Evolutionary conservation across 2,888 invertebrate genomes (phyloP), one percentile per base, ranked within the genome.

Genomic region (Himalopsyche tibetana): DNA sequence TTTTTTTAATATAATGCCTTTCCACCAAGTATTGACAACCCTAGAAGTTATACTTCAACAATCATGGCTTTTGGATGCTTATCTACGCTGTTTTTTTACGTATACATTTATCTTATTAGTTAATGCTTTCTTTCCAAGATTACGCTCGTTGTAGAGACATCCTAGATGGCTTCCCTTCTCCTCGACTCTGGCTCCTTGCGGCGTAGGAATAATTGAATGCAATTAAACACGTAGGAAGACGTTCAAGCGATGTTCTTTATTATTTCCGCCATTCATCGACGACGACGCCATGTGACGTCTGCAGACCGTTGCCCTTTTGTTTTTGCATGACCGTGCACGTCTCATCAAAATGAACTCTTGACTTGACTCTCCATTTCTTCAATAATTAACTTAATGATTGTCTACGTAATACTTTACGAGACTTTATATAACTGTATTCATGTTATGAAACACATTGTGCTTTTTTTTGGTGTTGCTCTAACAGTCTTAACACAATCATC

Each of bases 291-390:
- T 19, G 74, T 74, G 74, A 38, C 38, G 74, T 74, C 74, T 74
- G 74, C 74, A 79, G 85, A 82, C 28, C 85, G 82, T 82, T 85
- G 85, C 82, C 85, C 85, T 74, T 82, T 82, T 55, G 56, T 85
- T 85, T 85, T 56, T 79, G 79, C 85, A 55, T 79, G 85, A 82
- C 85, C 74, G 74, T 12, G 38, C 38, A 36, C 74, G 36, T 74
- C 74, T 36, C 36, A 12, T 74, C 74, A 74, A 12, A 36, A 36
- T 74, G 74, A 74, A 74, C 74, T 74, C 74, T 36, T 36, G 36
- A 36, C 19, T 28, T 28, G 8, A 63, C 74, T 74, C 36, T 74
- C 74, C 2, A 74, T 74, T 74, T 74, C 74, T 36, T 74, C 74
- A 38, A 74, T 15, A 51, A 51, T 51, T 2, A 12, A 38, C 5